Conservation (phyloP, 1,140 invertebrate species). For the Seison nebaliae region DNA sequence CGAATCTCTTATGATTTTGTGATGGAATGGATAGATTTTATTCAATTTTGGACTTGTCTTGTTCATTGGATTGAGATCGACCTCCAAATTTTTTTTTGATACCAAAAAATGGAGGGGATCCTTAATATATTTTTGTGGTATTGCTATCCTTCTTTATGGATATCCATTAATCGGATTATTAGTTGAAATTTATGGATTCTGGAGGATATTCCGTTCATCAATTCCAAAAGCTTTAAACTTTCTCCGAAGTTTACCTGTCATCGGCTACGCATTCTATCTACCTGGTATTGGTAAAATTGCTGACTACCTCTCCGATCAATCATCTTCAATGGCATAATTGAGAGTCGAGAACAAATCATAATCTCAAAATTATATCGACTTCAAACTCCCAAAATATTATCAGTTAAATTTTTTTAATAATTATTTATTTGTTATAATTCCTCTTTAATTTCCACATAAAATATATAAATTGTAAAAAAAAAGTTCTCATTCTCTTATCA, state of each 20-base stretch:
- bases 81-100: constrained; percentile 92
- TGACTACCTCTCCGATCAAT: no score
- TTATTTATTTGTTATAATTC: no score
- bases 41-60: constrained; percentile 77
- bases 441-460: no score
- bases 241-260: constrained; percentile 35
- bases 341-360: no score
- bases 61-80: constrained; percentile 78
- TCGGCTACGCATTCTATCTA: constrained; percentile 35
- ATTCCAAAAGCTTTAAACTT: constrained; percentile 33
- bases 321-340: no score
- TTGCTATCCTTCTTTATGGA: constrained; percentile 68
- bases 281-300: no score
- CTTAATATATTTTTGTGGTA: constrained; percentile 68
- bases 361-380: no score
- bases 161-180: constrained; percentile 86
- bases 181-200: constrained; percentile 51
- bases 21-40: constrained; percentile 44
- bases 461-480: no score
- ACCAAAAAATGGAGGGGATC: constrained; percentile 75
- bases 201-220: constrained; percentile 36
- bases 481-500: no score
- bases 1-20: not conserved
- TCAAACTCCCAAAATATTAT: no score
- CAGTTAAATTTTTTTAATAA: no score